Base-by-base conservation (phyloP, 1,140 invertebrate genomes). In the Monomorium pharaonis region DNA sequence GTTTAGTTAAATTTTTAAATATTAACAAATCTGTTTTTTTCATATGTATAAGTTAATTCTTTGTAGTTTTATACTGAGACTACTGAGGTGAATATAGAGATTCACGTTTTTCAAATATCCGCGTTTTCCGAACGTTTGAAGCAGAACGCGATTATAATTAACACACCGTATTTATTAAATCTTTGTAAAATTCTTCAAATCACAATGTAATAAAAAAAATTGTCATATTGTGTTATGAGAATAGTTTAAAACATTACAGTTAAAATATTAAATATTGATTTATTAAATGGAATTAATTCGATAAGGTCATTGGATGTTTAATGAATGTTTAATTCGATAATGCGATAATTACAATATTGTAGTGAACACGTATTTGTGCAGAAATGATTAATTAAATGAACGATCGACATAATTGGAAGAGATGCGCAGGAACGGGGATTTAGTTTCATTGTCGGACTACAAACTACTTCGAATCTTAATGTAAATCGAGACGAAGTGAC, bases 341-440 rank as follows among this genome's bases (percentile, higher is more conserved):
- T n/a, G 18, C 7, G 42, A 47, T 37, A 37, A 37, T 24, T 14
- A 14, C 24, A 47, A 72, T 30, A 42, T 81, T 9, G 6, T 42
- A 72, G 9, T 56, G 30, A 56, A 47, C 21, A 30, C n/a, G 2
- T 7, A 14, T n/a, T 58, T 83, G 16, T 47, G 37, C 12, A 16
- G 54, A n/a, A 44, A 47, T 80, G 10, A 37, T 74, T 74, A 83
- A 83, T 83, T 83, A 83, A 83, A 74, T 44, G 24, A 56, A 74
- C 24, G 37, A 1, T 16, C 16, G 77, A 6, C 9, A 54, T 72
- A 60, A 72, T 81, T 56, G 24, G 44, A 16, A 24, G 9, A n/a
- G 33, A 42, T 42, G 21, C 10, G 18, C 18, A 30, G 37, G 10
- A 24, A 70, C 4, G 9, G 21, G 24, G 18, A 14, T 72, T 83